phyloP scores from a whole-genome alignment of 2,888 invertebrate genomes.

The Chymomyza amoena region DNA sequence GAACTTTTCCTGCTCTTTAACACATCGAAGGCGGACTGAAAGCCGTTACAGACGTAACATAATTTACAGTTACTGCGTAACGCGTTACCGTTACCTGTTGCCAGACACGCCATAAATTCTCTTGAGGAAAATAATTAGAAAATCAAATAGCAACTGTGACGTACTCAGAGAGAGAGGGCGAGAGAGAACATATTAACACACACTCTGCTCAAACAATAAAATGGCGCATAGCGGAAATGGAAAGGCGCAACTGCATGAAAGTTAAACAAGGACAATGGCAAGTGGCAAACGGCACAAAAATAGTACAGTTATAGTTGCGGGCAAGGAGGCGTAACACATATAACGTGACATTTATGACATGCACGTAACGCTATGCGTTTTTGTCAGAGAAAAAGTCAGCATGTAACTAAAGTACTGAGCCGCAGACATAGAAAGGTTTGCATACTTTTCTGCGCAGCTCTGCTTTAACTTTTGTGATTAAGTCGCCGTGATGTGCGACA shows the following conservation, averaged over 20 bases:
- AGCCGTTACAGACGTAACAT: background rate
- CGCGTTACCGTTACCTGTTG: constrained; percentile 61
- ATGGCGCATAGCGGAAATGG: constrained; percentile 34
- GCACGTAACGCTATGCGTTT: constrained; percentile 2
- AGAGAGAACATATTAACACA: background rate
- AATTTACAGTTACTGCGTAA: background rate
- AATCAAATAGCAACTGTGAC: constrained; percentile 50
- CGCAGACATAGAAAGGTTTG: constrained; percentile 28
- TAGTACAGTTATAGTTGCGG: background rate
- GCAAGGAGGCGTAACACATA: background rate
- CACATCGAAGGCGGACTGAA: background rate
- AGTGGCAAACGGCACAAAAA: background rate
- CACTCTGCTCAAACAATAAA: background rate
- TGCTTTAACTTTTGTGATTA: constrained; percentile 47
- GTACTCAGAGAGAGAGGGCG: too few relatives aligned
- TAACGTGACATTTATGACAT: background rate
- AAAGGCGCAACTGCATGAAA: constrained; percentile 44
- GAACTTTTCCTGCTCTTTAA: background rate
- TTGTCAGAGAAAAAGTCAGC: background rate
- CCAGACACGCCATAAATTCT: constrained; percentile 57
- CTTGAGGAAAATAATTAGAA: constrained; percentile 72
- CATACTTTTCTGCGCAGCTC: constrained; percentile 21
- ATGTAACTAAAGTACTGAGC: background rate
- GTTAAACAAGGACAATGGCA: constrained; percentile 17
- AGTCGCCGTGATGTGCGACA: constrained; percentile 31